Evolutionary conservation across 2,113 vertebrate genomes (phyloP), one percentile per base, ranked within the genome.

Genomic region (Hemiscyllium ocellatum): DNA sequence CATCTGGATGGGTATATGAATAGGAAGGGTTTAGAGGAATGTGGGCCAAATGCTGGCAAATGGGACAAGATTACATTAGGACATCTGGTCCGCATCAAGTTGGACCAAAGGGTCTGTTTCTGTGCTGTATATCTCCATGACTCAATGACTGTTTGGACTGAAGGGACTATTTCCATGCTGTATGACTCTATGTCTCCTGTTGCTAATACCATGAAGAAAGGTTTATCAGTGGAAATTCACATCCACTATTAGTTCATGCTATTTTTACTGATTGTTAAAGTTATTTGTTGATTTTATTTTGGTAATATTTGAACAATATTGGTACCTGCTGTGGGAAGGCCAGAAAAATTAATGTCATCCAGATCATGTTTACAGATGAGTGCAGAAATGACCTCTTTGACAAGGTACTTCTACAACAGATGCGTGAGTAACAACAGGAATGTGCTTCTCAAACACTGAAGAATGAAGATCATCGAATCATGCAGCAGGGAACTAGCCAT

Each of bases 291-390:
- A 61, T 89, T 95, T 96, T 66, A 90, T 96, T 80, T 95, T 66
- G 42, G 19, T 20, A 96, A 96, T 96, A 96, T 96, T 0, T 4
- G 91, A 96, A 96, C 95, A 96, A 96, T 78, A 96, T 95, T 96
- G 95, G 24, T 96, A 96, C 97, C 80, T 91, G 20, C 20, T 66
- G 33, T 91, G 17, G 29, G 61, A 33, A 37, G 33, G 56, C 1
- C 20, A 33, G 37, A 91, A 66, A 56, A 91, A 66, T 91, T 66
- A 6, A n/a, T 91, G 29, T 17, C n/a, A 19, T 15, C 33, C 61
- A 89, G 22, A 17, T 61, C 0, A 22, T 42, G n/a, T 17, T 65
- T 61, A 6, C 37, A 33, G 56, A 6, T 91, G 29, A 42, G 56
- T 20, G 15, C 29, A 91, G 33, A 37, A n/a, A n/a, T 61, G 7